Base-by-base conservation (phyloP, 2,797 vertebrate species). In the Enteromius viviparus region DNA sequence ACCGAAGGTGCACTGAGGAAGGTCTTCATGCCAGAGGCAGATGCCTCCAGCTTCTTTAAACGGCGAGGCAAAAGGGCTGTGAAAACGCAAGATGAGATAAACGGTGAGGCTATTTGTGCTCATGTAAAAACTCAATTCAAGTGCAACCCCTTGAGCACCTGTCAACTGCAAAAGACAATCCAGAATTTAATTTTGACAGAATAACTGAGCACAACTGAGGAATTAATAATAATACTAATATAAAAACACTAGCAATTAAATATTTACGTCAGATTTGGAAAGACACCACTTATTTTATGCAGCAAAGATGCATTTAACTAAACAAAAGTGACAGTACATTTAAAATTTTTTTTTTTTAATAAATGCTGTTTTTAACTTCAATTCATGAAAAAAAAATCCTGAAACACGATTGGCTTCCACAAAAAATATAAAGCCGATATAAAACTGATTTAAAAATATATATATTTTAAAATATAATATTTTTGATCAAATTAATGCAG, bases 21-120 rank as follows among this genome's bases (percentile, higher is more conserved):
- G 87, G 89, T 97, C 90, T 97, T 97, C 90, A 92, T 96, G 92
- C 93, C 92, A 66, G 96, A 94, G 85, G 88, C 90, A 0, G 95
- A 96, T 1, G 96, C 97, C 1, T 93, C 90, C 0, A 93, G 92
- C 90, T 96, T 97, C 92, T 96, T 97, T 89, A 96, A 92, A 87
- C 94, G 89, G 45, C 94, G 93, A 40, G 89, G 87, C 93, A 93
- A 90, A 88, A 92, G 95, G 47, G 94, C 92, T 9, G 78, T 89
- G 37, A 96, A 95, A 87, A 94, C 95, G 65, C 94, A 87, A 86
- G 93, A 95, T 37, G 96, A 98, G 91, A 88, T 94, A 45, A 92
- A 92, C 0, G 95, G 97, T 98, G 92, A 95, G 92, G 77, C 53
- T 42, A 17, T 72, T 78, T 49, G 58, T 12, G 37, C 47, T 58